phyloP scores from a whole-genome alignment of 92 coral and sea anemone species.

The Palythoa grandiflora region DNA sequence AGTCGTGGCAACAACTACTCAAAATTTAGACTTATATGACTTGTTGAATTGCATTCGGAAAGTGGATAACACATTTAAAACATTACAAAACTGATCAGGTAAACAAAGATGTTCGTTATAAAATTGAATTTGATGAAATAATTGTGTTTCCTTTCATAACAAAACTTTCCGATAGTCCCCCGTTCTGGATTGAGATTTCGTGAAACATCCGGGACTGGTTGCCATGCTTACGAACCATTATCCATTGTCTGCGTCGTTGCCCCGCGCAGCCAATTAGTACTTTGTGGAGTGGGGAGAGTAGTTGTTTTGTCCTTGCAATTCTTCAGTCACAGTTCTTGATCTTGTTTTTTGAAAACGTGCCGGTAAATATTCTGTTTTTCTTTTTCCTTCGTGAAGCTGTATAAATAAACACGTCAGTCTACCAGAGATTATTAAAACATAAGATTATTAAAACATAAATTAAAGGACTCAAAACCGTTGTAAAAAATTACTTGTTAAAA shows the following conservation, averaged over 20 bases:
- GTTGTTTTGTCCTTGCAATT: background rate
- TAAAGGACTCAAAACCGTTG: too few relatives aligned
- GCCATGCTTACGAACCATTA: constrained; percentile 77
- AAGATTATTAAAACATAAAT: too few relatives aligned
- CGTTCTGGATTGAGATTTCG: constrained; percentile 17
- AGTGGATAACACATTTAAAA: constrained; percentile 1
- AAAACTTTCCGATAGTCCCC: background rate
- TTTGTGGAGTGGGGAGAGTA: constrained; percentile 43
- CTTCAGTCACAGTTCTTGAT: background rate
- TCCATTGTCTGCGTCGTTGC: constrained; percentile 89
- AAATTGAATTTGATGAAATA: constrained; percentile 31
- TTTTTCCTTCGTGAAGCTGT: background rate
- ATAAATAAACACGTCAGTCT: background rate
- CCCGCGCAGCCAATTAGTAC: constrained; percentile 50
- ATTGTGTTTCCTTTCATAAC: constrained; percentile 49
- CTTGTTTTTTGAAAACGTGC: background rate
- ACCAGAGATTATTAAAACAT: too few relatives aligned
- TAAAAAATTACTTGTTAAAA: too few relatives aligned
- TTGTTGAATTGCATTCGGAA: constrained; percentile 31
- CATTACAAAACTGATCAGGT: background rate
- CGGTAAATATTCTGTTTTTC: background rate
- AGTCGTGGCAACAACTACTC: constrained; percentile 12
- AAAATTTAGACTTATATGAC: background rate
- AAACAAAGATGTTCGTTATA: background rate
- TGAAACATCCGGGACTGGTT: constrained; percentile 88